Evolutionary conservation across 2,113 vertebrate genomes (phyloP).

Genomic region (Cryptotis parvus): DNA sequence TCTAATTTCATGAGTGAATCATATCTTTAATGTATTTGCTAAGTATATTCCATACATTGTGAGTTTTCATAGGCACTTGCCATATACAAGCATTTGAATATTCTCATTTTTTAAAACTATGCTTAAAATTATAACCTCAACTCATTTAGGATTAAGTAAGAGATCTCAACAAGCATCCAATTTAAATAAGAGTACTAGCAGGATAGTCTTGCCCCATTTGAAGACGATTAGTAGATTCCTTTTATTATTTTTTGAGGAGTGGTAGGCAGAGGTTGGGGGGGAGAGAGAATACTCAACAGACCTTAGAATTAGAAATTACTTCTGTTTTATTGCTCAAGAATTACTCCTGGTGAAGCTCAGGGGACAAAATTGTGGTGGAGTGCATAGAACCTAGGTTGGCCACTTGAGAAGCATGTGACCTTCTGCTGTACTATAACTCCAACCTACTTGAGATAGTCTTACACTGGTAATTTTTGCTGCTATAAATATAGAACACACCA

Average conservation of each 20-base stretch:
- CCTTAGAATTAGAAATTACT: too few species aligned
- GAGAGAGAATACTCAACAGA: too few species aligned
- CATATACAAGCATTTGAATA: neutral
- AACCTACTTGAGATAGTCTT: neutral
- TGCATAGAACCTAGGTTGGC: too few species aligned
- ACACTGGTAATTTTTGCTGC: neutral
- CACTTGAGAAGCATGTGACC: too few species aligned
- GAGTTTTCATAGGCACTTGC: neutral
- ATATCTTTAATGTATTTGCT: neutral
- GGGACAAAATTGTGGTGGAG: too few species aligned
- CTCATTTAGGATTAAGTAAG: neutral
- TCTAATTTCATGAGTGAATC: neutral
- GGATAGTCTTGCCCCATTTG: fast-evolving
- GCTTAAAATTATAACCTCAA: neutral
- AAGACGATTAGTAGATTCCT: neutral
- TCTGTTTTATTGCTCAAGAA: too few species aligned
- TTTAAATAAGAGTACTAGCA: neutral
- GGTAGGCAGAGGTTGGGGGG: too few species aligned
- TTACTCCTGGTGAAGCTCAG: too few species aligned
- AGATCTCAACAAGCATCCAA: neutral
- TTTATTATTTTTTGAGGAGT: too few species aligned
- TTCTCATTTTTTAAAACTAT: neutral
- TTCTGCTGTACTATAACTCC: too few species aligned
- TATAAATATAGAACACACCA: neutral
- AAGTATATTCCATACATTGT: neutral